Evolutionary conservation across 2,888 invertebrate genomes (phyloP), one percentile per base, ranked within the genome.

Genomic region (Scaptomyza tumidula): DNA sequence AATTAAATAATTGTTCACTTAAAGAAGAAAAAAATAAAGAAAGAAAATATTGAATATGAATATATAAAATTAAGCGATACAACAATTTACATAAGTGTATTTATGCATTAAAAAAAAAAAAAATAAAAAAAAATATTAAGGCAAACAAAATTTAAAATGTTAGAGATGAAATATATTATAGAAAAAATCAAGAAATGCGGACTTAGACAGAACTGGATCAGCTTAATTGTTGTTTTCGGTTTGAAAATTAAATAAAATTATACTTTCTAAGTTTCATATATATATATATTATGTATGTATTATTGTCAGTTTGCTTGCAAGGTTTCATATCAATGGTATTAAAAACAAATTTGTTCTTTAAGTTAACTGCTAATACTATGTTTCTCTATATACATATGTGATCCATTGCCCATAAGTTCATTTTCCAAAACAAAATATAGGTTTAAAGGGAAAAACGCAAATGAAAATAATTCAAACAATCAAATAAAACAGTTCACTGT

Each of bases 401-500:
- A 24, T 29, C 29, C 29, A 29, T 33, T 6, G 10, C 33, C 33
- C 33, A 10, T 10, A 10, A 10, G 10, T 33, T 33, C 6, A 9
- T 45, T n/a, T 45, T 9, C 5, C 24, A 6, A 27, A 45, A 31
- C 4, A 16, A 5, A 33, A 11, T 0, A 19, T 9, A 33, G 7
- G 31, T 5, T 9, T 19, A 33, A 33, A 33, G 9, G 33, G 6
- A 33, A 45, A 33, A 33, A 2, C 10, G 33, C 9, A 33, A 33
- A 33, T 2, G 33, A 33, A 33, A 33, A 33, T 33, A 33, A 53
- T 62, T 48, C 33, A 35, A 63, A 49, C 31, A 49, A 63, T 60
- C 46, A 72, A 41, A 75, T 44, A 48, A 75, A 64, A 70, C 61
- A 75, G 75, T 75, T 75, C 65, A 79, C 62, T 75, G 71, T 76